Percentiles rank a stretch among this genome's conserved stretches.
Evolutionary conservation across 2,113 vertebrate species (phyloP).

Genomic region (Oryctolagus cuniculus): DNA sequence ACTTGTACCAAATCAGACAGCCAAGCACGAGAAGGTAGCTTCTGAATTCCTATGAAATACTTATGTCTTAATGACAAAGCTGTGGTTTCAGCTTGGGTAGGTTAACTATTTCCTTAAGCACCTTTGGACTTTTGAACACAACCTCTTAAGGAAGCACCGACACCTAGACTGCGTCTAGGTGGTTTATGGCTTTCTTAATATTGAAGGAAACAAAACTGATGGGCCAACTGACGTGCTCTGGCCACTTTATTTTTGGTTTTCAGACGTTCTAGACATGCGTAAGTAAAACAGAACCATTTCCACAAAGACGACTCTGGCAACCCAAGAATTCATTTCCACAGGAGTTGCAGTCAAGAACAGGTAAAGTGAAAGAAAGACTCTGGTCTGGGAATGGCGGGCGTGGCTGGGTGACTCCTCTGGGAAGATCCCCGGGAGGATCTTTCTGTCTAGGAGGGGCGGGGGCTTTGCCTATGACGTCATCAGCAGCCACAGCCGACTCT

Average conservation of each 20-base stretch:
- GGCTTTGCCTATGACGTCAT: constrained; percentile 64
- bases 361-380: neutral
- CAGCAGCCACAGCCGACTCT: neutral
- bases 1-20: neutral
- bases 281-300: constrained; percentile 47
- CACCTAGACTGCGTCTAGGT: neutral
- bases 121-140: constrained; percentile 47
- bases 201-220: neutral
- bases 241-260: constrained; percentile 16
- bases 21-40: neutral
- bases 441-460: neutral
- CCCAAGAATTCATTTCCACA: neutral
- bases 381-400: neutral
- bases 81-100: neutral
- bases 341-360: neutral
- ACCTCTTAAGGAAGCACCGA: constrained; percentile 23
- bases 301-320: neutral
- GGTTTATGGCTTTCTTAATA: neutral
- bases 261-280: neutral
- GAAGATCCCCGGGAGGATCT: constrained; percentile 20
- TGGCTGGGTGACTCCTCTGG: neutral
- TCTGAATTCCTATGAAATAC: neutral
- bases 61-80: constrained; percentile 17
- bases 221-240: neutral
- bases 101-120: constrained; percentile 14